Evolutionary conservation across 2,113 vertebrate genomes (phyloP), one percentile per base, ranked within the genome.

Genomic region (Hippocampus comes): DNA sequence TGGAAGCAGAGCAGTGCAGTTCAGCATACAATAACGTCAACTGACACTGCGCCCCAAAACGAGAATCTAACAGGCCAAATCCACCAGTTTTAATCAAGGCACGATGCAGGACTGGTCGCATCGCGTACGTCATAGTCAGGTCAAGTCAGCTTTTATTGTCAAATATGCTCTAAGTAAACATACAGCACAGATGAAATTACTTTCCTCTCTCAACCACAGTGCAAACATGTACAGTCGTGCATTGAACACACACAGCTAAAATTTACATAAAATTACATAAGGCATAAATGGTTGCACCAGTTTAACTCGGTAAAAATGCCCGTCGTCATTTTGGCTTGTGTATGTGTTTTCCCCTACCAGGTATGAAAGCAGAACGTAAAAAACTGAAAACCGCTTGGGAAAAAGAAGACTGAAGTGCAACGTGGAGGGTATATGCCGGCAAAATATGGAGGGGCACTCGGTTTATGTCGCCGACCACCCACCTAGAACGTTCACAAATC

Each of bases 341-440:
- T 9, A 2, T 41, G 60, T 2, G 14, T 48, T 61, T 57, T 55
- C 70, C 1, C 85, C 68, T 78, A 80, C 82, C 80, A 0, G 18
- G 27, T 17, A 46, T 66, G 25, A 61, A 12, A 18, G 53, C 9
- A 8, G 59, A 14, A 8, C 1, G 27, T 4, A 23, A 6, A 42
- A 11, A 21, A 12, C 23, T 8, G 14, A 46, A n/a, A 46, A 7
- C 0, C 0, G 30, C 12, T 69, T 30, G 9, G 21, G 5, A 27
- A 59, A 49, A 56, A 51, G 38, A 61, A 38, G 34, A 20, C 55
- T 56, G 46, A 67, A 5, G 34, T 18, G 20, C 63, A 41, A 34
- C n/a, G 55, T 5, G 12, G 15, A 43, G 11, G 21, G 63, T 21
- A 74, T 76, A 80, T 87, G 85, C 69, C 87, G 82, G 83, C n/a